These are phyloP conservation scores for Seriola aureovittata DNA, from an alignment of 2,113 vertebrate genomes.

Conservation along the genomic window DNA sequence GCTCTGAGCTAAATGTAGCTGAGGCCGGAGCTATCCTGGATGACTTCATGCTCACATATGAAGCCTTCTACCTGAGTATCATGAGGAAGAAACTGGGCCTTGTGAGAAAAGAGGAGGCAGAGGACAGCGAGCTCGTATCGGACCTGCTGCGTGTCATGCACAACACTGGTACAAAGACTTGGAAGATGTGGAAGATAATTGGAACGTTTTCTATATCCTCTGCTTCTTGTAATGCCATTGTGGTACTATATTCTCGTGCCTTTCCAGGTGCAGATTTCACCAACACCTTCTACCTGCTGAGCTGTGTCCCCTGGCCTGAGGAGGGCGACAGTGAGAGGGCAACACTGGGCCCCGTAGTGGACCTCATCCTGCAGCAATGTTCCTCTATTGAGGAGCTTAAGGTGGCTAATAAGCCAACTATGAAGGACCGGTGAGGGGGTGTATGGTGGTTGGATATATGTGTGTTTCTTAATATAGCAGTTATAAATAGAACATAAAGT, in stretches of 20 bases:
- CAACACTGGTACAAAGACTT: slow-evolving; percentile 84
- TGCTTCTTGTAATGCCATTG: neutral
- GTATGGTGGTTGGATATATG: slow-evolving; percentile 46
- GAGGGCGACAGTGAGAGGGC: slow-evolving; percentile 47
- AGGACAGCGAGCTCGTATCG: slow-evolving; percentile 86
- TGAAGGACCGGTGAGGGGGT: slow-evolving; percentile 88
- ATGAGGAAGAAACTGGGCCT: slow-evolving; percentile 95
- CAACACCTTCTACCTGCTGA: slow-evolving; percentile 89
- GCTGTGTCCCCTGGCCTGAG: slow-evolving; percentile 77
- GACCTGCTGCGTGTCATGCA: slow-evolving; percentile 91
- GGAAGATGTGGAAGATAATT: neutral
- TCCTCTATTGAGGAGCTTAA: slow-evolving; percentile 90
- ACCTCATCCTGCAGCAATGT: slow-evolving; percentile 84
- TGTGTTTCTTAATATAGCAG: neutral
- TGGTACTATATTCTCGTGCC: neutral
- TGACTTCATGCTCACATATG: slow-evolving; percentile 87
- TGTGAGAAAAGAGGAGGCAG: slow-evolving; percentile 82
- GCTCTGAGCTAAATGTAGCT: slow-evolving; percentile 87
- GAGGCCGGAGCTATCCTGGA: slow-evolving; percentile 84
- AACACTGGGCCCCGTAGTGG: slow-evolving; percentile 77
- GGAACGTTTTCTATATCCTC: neutral
- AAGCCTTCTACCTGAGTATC: slow-evolving; percentile 86
- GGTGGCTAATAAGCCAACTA: slow-evolving; percentile 87
- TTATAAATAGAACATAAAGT: neutral
- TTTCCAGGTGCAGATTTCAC: slow-evolving; percentile 91